A percentile compares a stretch with the other conserved stretches of the same genome.
Conservation (phyloP, 2,113 vertebrate genomes). For the Oncorhynchus gorbuscha region DNA sequence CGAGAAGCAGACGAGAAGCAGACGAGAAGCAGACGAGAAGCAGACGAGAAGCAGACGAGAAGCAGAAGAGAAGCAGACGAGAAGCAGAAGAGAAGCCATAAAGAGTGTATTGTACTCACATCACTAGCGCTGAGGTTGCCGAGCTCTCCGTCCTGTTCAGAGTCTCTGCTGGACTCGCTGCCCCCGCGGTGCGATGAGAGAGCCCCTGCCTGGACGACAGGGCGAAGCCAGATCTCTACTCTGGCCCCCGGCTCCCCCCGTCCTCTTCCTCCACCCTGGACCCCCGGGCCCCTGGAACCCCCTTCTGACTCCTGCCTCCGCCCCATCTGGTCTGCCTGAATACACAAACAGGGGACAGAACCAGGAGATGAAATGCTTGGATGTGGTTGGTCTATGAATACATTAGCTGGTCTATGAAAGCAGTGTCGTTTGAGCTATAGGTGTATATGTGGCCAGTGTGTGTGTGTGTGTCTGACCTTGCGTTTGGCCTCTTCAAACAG, state of each 20-base stretch:
- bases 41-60: too few relatives aligned
- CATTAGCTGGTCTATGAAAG: too few relatives aligned
- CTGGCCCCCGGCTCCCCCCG: conserved; percentile 82
- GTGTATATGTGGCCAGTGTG: neutral
- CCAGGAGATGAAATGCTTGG: neutral
- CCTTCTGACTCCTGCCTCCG: conserved; percentile 74
- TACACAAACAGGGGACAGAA: neutral
- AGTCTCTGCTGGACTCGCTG: conserved; percentile 82
- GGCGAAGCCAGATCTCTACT: conserved; percentile 92
- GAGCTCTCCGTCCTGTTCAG: conserved; percentile 84
- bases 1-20: too few relatives aligned
- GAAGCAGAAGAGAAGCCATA: too few relatives aligned
- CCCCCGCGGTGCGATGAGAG: conserved; percentile 66
- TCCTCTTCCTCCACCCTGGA: conserved; percentile 56
- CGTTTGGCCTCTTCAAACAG: conserved; percentile 98
- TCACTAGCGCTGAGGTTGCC: conserved; percentile 86
- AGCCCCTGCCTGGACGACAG: conserved; percentile 64
- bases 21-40: too few relatives aligned
- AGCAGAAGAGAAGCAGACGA: too few relatives aligned
- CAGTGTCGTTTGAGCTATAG: too few relatives aligned
- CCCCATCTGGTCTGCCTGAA: conserved; percentile 88
- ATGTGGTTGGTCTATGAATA: neutral
- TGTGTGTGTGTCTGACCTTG: conserved; percentile 78
- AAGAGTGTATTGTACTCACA: conserved; percentile 74
- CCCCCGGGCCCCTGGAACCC: conserved; percentile 68